These are phyloP conservation scores for Iguana delicatissima DNA, from an alignment of 2,797 vertebrate species.

Conservation along the genomic window DNA sequence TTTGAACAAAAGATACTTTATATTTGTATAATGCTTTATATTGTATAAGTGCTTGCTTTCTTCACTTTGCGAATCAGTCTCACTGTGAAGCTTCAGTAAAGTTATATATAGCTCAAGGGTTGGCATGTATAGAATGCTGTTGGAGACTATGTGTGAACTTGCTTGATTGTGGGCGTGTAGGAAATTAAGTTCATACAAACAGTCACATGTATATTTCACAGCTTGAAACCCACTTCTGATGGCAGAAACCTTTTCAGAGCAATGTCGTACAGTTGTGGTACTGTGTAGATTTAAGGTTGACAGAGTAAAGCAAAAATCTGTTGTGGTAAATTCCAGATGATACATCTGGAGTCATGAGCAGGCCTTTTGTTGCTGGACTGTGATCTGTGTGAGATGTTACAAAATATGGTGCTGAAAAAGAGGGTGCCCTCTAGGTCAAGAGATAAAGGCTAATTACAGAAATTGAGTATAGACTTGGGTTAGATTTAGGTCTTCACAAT, in stretches of 20 bases:
- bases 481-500: not conserved
- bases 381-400: not conserved
- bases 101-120: not conserved
- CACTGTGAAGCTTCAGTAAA: not conserved
- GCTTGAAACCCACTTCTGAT: slow-evolving; percentile 16
- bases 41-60: not conserved
- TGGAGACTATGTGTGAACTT: not conserved
- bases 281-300: not conserved
- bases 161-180: not conserved
- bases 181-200: not conserved
- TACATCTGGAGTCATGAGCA: not conserved
- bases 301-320: not conserved
- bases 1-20: no score
- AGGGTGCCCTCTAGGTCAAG: not conserved
- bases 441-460: not conserved
- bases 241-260: not conserved
- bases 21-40: not conserved
- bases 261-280: not conserved
- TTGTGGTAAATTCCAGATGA: not conserved
- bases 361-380: not conserved
- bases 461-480: not conserved
- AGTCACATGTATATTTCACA: not conserved
- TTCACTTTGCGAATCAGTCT: not conserved
- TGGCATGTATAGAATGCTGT: not conserved
- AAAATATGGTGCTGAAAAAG: not conserved